A percentile compares a stretch with the other conserved stretches of the same genome.
These are phyloP conservation scores for Seriola rivoliana DNA, from an alignment of 2,113 vertebrate species.

Conservation along the genomic window DNA sequence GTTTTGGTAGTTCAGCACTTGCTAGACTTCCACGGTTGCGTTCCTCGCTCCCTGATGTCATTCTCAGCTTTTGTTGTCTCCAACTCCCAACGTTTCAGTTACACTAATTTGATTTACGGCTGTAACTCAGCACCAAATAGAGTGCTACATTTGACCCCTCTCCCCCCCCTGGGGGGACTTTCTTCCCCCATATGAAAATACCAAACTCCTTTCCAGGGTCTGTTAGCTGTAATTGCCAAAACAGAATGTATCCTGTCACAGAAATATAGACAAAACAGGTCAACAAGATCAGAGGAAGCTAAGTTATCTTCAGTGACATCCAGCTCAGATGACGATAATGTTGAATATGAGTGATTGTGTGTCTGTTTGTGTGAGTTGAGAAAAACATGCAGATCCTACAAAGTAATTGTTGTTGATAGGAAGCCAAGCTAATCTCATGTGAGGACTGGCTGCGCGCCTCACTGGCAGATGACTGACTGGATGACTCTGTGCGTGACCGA, in stretches of 20 bases:
- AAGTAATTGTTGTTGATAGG: constrained; percentile 58
- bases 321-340: neutral
- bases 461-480: constrained; percentile 55
- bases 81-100: constrained; percentile 45
- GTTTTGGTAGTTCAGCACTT: neutral
- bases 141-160: constrained; percentile 40
- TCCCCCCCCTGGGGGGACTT: neutral
- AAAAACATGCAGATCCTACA: constrained; percentile 23
- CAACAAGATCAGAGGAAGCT: constrained; percentile 15
- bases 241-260: constrained; percentile 55
- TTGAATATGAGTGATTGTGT: constrained; percentile 3
- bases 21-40: neutral
- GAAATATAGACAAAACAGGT: constrained; percentile 31
- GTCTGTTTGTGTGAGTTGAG: neutral
- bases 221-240: constrained; percentile 53
- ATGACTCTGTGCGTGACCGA: constrained; percentile 52
- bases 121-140: constrained; percentile 39
- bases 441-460: constrained; percentile 29
- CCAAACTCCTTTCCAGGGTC: constrained; percentile 51
- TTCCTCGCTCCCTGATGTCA: constrained; percentile 28
- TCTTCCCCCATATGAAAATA: constrained; percentile 51
- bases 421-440: constrained; percentile 52
- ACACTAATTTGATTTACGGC: constrained; percentile 59
- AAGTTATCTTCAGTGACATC: neutral
- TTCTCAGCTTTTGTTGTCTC: constrained; percentile 49